Conservation (phyloP, 1,140 invertebrate genomes). For the Tetramorium parvispinum region DNA sequence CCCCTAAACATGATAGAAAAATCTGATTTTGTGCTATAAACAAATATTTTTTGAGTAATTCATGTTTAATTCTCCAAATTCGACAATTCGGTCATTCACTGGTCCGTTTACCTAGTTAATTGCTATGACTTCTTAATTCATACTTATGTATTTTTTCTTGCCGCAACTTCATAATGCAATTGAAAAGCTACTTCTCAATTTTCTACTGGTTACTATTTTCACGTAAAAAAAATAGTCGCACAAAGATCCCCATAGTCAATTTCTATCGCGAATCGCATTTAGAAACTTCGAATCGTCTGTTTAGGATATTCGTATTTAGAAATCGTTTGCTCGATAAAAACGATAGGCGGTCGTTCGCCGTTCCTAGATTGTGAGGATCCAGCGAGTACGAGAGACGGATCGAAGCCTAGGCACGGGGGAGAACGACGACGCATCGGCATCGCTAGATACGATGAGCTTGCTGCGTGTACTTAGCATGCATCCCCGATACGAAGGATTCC, state of each 20-base stretch:
- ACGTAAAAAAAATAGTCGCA: background rate
- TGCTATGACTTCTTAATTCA: background rate
- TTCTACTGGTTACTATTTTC: background rate
- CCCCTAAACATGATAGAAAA: too few relatives aligned
- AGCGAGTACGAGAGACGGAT: slow-evolving; percentile 45
- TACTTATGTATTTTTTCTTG: background rate
- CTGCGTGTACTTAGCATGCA: slow-evolving; percentile 83
- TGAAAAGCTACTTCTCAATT: background rate
- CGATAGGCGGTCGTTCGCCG: background rate
- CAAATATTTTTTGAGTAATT: too few relatives aligned
- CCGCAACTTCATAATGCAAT: background rate
- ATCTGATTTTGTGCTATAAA: too few relatives aligned
- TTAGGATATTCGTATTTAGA: background rate
- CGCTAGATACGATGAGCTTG: slow-evolving; percentile 67
- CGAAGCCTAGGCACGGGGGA: slow-evolving; percentile 55
- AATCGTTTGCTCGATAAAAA: slow-evolving; percentile 26
- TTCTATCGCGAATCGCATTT: background rate
- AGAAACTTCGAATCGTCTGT: background rate
- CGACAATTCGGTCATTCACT: too few relatives aligned
- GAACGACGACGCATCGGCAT: slow-evolving; percentile 42
- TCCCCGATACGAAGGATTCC: slow-evolving; percentile 85
- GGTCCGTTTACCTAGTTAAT: too few relatives aligned
- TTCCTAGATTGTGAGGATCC: slow-evolving; percentile 50
- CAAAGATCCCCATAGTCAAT: background rate
- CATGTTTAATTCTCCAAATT: too few relatives aligned